Evolutionary conservation across 2,113 vertebrate genomes (phyloP).

Genomic region (Eurypyga helias): DNA sequence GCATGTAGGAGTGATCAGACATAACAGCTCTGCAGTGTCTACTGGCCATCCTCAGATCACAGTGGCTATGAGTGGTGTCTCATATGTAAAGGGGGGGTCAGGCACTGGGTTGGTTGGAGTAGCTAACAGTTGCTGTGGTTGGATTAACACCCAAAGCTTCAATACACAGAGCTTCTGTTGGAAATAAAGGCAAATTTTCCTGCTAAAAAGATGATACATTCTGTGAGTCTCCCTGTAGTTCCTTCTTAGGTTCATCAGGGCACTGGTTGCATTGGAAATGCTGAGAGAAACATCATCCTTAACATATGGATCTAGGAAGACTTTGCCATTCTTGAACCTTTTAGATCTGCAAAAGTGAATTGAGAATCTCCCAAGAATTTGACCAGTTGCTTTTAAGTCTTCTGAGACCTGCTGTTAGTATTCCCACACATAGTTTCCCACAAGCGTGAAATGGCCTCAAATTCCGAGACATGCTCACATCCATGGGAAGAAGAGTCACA

Average conservation of each 20-base stretch:
- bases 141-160: not conserved
- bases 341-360: not conserved
- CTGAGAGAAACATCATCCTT: not conserved
- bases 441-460: not conserved
- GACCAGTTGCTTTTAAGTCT: not conserved
- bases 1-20: not conserved
- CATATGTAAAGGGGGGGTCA: not conserved
- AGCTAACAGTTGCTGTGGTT: not conserved
- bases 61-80: not conserved
- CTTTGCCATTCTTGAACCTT: not conserved
- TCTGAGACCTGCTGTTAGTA: not conserved
- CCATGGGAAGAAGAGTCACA: not conserved
- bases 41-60: not conserved
- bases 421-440: not conserved
- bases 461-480: not conserved
- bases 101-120: not conserved
- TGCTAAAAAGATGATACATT: not conserved
- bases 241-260: not conserved
- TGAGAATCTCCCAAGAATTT: not conserved
- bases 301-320: not conserved
- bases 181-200: not conserved
- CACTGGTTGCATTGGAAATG: not conserved
- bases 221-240: not conserved
- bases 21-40: not conserved
- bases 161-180: not conserved